phyloP scores from a whole-genome alignment of 2,888 invertebrate genomes.

The Acronicta leporina region DNA sequence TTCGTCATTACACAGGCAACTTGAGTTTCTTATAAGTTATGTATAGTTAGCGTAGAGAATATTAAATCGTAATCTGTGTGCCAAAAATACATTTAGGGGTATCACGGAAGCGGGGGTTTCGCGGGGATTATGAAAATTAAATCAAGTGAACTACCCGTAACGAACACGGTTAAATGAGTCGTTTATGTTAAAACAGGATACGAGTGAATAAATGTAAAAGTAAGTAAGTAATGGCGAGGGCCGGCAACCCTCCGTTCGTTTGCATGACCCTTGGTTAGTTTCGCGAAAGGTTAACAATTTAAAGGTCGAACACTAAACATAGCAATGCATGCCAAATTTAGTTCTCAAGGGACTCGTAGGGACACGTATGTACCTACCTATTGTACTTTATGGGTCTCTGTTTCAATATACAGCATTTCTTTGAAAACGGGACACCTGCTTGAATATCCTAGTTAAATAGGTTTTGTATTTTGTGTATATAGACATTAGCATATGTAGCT shows the following conservation, averaged over 20 bases:
- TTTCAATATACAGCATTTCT: constrained; percentile 4
- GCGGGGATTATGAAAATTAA: constrained; percentile 54
- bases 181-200: constrained; percentile 54
- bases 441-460: too few species aligned
- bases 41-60: not conserved
- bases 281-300: constrained; percentile 69
- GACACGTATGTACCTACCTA: not conserved
- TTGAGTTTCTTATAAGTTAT: not conserved
- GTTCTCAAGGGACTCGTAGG: constrained; percentile 51
- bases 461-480: too few species aligned
- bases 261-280: constrained; percentile 61
- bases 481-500: too few species aligned
- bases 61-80: constrained; percentile 5
- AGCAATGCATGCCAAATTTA: constrained; percentile 65
- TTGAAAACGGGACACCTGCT: too few species aligned
- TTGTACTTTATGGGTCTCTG: constrained; percentile 34
- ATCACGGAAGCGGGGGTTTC: constrained; percentile 26
- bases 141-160: constrained; percentile 54
- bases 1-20: constrained; percentile 3
- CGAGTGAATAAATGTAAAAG: constrained; percentile 52
- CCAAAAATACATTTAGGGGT: constrained; percentile 16
- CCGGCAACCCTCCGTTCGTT: constrained; percentile 49
- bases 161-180: constrained; percentile 44
- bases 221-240: constrained; percentile 46
- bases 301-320: constrained; percentile 72